phyloP scores from a whole-genome alignment of 2,797 vertebrate species.

The Hirundo rustica region DNA sequence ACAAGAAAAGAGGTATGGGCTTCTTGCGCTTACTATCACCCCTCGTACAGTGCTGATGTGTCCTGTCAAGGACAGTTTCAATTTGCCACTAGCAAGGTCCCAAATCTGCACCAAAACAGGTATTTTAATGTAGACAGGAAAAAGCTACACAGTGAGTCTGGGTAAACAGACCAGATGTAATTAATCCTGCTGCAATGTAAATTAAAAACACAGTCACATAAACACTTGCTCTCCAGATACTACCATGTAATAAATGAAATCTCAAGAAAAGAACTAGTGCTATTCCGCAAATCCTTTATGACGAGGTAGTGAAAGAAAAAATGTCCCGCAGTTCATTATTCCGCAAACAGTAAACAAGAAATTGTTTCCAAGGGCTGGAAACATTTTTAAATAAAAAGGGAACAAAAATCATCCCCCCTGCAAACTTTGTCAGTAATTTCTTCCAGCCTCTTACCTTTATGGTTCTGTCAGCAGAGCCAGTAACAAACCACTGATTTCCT shows the following conservation, averaged over 20 bases:
- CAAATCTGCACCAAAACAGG: constrained; percentile 84
- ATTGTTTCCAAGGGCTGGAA: not conserved
- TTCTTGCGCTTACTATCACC: constrained; percentile 91
- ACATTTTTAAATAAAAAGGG: not conserved
- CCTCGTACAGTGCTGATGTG: constrained; percentile 98
- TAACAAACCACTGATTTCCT: constrained; percentile 99
- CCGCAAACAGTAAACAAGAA: not conserved
- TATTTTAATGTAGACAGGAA: not conserved
- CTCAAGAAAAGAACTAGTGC: not conserved
- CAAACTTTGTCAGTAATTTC: not conserved
- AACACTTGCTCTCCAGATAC: not conserved
- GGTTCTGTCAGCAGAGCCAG: constrained; percentile 96
- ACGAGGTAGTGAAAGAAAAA: not conserved
- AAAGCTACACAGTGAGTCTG: not conserved
- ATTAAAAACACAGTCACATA: not conserved
- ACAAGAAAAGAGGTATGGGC: constrained; percentile 97
- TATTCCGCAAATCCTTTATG: not conserved
- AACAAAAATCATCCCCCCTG: not conserved
- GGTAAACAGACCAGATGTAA: not conserved
- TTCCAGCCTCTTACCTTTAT: constrained; percentile 85
- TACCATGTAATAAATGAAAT: not conserved
- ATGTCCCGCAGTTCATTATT: not conserved
- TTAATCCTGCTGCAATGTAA: not conserved
- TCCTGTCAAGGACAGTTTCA: constrained; percentile 94
- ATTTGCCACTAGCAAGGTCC: constrained; percentile 95